Evolutionary conservation across 2,888 invertebrate genomes (phyloP).

Genomic region (Nematopogon swammerdamellus): DNA sequence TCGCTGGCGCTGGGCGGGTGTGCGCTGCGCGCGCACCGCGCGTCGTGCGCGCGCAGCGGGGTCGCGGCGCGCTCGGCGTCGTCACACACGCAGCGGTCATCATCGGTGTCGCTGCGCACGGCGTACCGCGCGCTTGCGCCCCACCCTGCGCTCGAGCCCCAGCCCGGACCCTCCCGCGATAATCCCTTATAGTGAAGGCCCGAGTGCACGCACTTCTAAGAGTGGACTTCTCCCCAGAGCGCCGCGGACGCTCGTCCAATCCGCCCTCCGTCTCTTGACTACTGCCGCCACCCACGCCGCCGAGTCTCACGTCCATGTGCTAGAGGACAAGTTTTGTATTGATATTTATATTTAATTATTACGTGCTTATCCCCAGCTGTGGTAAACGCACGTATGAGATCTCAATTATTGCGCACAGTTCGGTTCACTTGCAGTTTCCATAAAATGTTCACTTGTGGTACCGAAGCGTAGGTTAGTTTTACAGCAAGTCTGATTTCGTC

Average conservation of each 20-base stretch:
- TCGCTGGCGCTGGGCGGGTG: slow-evolving; percentile 5
- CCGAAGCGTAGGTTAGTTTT: not conserved
- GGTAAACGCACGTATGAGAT: not conserved
- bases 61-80: slow-evolving; percentile 2
- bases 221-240: not conserved
- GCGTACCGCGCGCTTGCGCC: slow-evolving; percentile 13
- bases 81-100: not conserved
- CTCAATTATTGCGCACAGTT: not conserved
- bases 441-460: not conserved
- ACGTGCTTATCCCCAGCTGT: not conserved
- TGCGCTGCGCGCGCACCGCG: slow-evolving; percentile 1
- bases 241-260: no score
- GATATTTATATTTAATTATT: not conserved
- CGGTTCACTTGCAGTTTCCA: not conserved
- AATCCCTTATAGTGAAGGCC: slow-evolving; percentile 39
- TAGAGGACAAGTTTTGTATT: not conserved
- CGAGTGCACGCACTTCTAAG: slow-evolving; percentile 19
- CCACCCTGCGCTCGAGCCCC: slow-evolving; percentile 10
- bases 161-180: slow-evolving; percentile 17
- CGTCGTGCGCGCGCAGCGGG: slow-evolving; percentile 7
- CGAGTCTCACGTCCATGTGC: not conserved
- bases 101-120: slow-evolving; percentile 2
- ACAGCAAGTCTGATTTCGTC: not conserved
- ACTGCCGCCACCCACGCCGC: not conserved
- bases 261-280: not conserved